phyloP scores from a whole-genome alignment of 2,888 invertebrate genomes.

The Idaea straminata region DNA sequence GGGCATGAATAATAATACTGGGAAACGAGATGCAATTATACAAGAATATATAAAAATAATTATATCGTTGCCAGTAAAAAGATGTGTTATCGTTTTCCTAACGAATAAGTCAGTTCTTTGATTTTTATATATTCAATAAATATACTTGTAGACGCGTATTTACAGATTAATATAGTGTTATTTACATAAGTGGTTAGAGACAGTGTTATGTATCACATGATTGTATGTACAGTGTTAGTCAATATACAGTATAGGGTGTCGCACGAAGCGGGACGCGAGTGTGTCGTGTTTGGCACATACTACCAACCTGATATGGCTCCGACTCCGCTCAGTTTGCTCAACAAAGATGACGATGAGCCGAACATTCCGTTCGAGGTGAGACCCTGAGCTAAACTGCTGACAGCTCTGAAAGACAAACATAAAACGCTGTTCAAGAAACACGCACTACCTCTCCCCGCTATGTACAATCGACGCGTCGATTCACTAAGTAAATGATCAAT shows the following conservation, averaged over 20 bases:
- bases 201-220: neutral
- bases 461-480: conserved; percentile 22
- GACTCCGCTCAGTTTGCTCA: conserved; percentile 77
- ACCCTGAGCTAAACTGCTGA: conserved; percentile 78
- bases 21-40: neutral
- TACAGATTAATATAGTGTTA: neutral
- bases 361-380: conserved; percentile 87
- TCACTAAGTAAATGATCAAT: conserved; percentile 35
- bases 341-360: conserved; percentile 85
- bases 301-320: conserved; percentile 76
- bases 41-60: neutral
- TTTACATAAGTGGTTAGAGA: neutral
- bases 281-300: conserved; percentile 12
- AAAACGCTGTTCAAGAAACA: conserved; percentile 43
- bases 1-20: neutral
- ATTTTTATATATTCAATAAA: neutral
- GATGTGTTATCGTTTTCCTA: neutral
- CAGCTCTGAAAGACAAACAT: conserved; percentile 70
- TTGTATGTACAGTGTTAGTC: conserved; percentile 1
- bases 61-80: neutral
- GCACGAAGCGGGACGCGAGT: neutral
- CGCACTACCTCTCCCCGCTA: conserved; percentile 17
- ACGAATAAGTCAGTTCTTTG: neutral
- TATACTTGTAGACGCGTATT: neutral
- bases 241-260: neutral